A percentile compares a stretch with the other conserved stretches of the same genome.
Evolutionary conservation across 2,888 invertebrate species (phyloP).

Genomic region (Caenorhabditis virilis): DNA sequence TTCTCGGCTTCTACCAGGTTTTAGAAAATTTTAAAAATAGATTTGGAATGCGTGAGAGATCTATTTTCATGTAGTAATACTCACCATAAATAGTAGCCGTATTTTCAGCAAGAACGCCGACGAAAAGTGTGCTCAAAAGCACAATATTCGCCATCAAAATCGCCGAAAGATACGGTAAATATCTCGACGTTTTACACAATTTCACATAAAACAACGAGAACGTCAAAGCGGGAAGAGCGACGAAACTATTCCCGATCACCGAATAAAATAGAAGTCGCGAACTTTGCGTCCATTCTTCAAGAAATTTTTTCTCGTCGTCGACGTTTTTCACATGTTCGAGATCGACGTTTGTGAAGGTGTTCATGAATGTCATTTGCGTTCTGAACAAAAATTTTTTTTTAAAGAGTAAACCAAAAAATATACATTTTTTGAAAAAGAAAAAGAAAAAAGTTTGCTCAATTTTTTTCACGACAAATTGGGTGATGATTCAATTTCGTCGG

Average conservation of each 20-base stretch:
- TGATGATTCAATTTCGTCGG: too few species aligned
- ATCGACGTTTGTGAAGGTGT: too few species aligned
- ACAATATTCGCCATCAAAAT: slow-evolving; percentile 47
- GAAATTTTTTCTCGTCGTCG: neutral
- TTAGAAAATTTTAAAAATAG: too few species aligned
- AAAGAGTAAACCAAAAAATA: too few species aligned
- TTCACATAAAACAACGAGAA: slow-evolving; percentile 21
- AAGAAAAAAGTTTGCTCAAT: too few species aligned
- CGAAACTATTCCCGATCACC: slow-evolving; percentile 34
- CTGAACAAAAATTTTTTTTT: too few species aligned
- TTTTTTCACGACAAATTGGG: too few species aligned
- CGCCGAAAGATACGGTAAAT: slow-evolving; percentile 42
- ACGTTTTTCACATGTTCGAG: too few species aligned
- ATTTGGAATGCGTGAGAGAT: neutral
- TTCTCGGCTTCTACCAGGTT: too few species aligned
- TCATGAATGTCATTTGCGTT: too few species aligned
- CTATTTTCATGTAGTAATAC: slow-evolving; percentile 3
- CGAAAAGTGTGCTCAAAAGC: slow-evolving; percentile 35
- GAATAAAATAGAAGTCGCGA: slow-evolving; percentile 45
- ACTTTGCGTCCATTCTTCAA: slow-evolving; percentile 38
- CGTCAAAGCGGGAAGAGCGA: slow-evolving; percentile 41
- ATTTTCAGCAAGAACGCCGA: slow-evolving; percentile 34
- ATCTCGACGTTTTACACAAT: slow-evolving; percentile 37
- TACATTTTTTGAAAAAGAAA: too few species aligned
- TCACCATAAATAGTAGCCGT: slow-evolving; percentile 23